Conservation (phyloP, 2,888 invertebrate species). For the Plusia festucae region DNA sequence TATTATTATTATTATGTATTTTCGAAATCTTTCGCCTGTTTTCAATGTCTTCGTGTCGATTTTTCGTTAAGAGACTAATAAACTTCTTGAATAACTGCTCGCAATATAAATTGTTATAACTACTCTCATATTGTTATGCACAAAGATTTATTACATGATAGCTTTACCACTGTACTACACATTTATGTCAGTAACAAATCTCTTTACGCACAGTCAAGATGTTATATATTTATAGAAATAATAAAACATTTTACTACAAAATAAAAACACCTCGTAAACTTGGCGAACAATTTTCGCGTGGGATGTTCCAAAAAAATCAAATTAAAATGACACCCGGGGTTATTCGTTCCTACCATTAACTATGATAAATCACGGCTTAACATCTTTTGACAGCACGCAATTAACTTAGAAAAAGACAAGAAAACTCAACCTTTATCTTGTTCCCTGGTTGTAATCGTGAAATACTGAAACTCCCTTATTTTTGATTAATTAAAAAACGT, state of each 20-base stretch:
- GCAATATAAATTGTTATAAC: too few relatives aligned
- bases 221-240: slow-evolving; percentile 8
- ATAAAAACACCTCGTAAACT: slow-evolving; percentile 9
- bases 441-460: not conserved
- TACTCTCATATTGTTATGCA: too few relatives aligned
- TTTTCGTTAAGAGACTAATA: too few relatives aligned
- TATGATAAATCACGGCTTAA: slow-evolving; percentile 46
- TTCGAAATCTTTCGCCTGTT: too few relatives aligned
- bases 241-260: slow-evolving; percentile 18
- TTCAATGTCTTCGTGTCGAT: too few relatives aligned
- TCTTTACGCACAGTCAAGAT: too few relatives aligned
- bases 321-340: slow-evolving; percentile 36
- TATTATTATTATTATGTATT: too few relatives aligned
- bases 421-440: slow-evolving; percentile 29
- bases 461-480: not conserved
- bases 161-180: too few relatives aligned
- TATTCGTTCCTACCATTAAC: slow-evolving; percentile 28
- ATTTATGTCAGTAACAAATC: too few relatives aligned
- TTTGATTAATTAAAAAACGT: slow-evolving; percentile 2
- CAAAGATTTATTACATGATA: too few relatives aligned
- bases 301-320: slow-evolving; percentile 34
- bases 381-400: slow-evolving; percentile 37
- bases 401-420: slow-evolving; percentile 31
- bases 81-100: too few relatives aligned
- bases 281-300: slow-evolving; percentile 19